Evolutionary conservation across 2,888 invertebrate species (phyloP).

Genomic region (Eucera pruinosa): DNA sequence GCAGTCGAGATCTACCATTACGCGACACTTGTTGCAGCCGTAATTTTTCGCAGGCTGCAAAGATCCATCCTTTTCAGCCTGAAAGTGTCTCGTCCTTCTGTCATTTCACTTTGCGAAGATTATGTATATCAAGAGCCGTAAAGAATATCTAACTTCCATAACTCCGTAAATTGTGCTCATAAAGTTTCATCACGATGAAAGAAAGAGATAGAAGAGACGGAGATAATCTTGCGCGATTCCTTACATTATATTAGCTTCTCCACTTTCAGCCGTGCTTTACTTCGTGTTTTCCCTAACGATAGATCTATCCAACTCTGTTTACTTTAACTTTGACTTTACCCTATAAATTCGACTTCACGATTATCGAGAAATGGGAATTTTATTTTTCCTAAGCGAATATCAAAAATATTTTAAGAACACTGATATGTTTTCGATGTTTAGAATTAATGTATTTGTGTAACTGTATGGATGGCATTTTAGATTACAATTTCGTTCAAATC

Average conservation of each 20-base stretch:
- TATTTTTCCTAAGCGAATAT: not conserved
- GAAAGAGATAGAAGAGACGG: conserved; percentile 5
- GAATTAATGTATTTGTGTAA: not conserved
- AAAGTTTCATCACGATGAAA: conserved; percentile 39
- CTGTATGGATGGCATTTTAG: not conserved
- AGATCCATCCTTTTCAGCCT: not conserved
- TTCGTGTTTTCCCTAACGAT: conserved; percentile 6
- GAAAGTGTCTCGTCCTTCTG: not conserved
- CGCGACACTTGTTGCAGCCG: not conserved
- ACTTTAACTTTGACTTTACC: not conserved
- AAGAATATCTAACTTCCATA: conserved; percentile 45
- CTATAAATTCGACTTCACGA: not conserved
- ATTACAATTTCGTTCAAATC: not conserved
- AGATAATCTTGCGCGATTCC: conserved; percentile 42
- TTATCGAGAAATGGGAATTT: not conserved
- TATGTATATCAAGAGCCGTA: conserved; percentile 41
- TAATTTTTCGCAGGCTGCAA: conserved; percentile 21
- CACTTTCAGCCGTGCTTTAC: conserved; percentile 13
- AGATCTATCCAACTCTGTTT: not conserved
- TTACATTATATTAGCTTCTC: conserved; percentile 43
- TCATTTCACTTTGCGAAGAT: conserved; percentile 37
- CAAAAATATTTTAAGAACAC: no score
- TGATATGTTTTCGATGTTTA: no score
- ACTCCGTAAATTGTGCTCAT: conserved; percentile 49
- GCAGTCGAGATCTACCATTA: not conserved